Conservation (phyloP, 2,113 vertebrate species). For the Hippoglossus stenolepis region DNA sequence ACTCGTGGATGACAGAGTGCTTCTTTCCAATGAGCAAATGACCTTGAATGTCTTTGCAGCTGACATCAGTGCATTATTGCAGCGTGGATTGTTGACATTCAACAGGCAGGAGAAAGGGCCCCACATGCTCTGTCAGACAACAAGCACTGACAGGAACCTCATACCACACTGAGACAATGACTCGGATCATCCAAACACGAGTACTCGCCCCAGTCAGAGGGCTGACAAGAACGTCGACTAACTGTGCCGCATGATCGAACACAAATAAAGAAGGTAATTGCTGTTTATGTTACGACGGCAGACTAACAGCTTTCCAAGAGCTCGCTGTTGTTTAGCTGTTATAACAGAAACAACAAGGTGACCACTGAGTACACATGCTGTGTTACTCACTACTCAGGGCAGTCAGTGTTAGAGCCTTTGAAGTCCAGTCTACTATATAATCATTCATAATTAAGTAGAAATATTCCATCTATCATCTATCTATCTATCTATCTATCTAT, state of each 20-base stretch:
- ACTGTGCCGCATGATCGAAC: constrained; percentile 18
- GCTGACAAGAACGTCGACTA: background rate
- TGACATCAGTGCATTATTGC: constrained; percentile 74
- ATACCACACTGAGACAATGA: constrained; percentile 63
- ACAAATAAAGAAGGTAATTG: constrained; percentile 41
- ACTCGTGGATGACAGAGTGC: constrained; percentile 25
- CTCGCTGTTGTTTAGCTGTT: constrained; percentile 10
- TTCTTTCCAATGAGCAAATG: constrained; percentile 56
- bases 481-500: too few relatives aligned
- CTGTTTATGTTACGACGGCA: constrained; percentile 30
- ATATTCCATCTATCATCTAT: too few relatives aligned
- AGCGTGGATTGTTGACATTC: constrained; percentile 80
- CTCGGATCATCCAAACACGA: constrained; percentile 24
- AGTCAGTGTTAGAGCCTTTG: constrained; percentile 1
- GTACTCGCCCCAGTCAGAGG: background rate
- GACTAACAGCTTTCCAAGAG: constrained; percentile 18
- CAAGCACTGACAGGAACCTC: constrained; percentile 79
- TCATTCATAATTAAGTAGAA: constrained; percentile 26
- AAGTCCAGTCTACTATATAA: constrained; percentile 29
- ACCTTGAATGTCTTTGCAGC: constrained; percentile 73
- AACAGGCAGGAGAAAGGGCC: constrained; percentile 79
- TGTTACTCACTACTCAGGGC: constrained; percentile 31
- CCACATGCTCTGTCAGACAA: constrained; percentile 78
- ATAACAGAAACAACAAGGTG: constrained; percentile 19
- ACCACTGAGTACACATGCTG: background rate